Base-by-base conservation (phyloP, 2,113 vertebrate genomes). In the Isurus oxyrinchus region DNA sequence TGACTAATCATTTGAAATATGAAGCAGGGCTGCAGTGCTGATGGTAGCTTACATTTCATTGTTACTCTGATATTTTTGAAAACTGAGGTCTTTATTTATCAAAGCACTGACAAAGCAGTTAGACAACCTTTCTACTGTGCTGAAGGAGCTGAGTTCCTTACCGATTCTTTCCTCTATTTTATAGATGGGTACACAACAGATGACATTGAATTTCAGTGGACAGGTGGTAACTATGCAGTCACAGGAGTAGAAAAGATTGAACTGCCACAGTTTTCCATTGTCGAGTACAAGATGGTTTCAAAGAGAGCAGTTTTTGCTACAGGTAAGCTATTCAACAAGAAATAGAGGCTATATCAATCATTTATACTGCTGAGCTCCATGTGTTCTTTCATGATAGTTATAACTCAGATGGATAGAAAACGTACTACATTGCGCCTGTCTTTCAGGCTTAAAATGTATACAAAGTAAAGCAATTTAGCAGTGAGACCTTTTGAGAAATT, bases 141-240 rank as follows among this genome's bases (percentile, higher is more conserved):
- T 40, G 27, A 66, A 94, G 14, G 59, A 61, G 59, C 96, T 90
- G 44, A 40, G 69, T 96, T 95, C 31, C 61, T 93, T 76, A 95
- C 96, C 87, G 14, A 86, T 96, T 53, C 91, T 67, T 59, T 40
- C 57, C 79, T 96, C 95, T 97, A 96, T 95, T 55, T 97, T 97
- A 97, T 97, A 99, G 99, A 99, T 97, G 99, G 99, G 94, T 99
- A 99, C 97, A 99, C 99, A 96, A 99, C 99, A 8, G 99, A 99
- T 94, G 99, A 99, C 97, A 99, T 99, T 96, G 98, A 99, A 97
- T 99, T 99, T 97, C 99, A 99, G 97, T 99, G 99, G 99, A 98
- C 98, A 96, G 99, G 98, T 97, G 98, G 98, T 96, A 98, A 98
- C 49, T 98, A 97, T 5, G 98, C 99, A 25, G 98, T 99, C 96